Conservation (phyloP, 2,888 invertebrate genomes). For the Meta bourneti region DNA sequence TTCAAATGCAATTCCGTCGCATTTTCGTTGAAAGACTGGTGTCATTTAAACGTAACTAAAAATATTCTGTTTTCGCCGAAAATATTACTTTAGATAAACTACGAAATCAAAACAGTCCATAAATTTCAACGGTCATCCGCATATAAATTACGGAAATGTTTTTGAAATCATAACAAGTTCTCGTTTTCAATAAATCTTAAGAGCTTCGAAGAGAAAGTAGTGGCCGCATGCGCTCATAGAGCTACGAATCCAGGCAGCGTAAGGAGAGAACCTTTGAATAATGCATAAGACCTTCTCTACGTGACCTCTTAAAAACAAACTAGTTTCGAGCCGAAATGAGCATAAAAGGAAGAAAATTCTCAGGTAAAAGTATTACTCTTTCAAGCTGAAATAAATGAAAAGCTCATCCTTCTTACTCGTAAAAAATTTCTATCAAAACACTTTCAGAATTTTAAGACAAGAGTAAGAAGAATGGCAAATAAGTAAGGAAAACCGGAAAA, state of each 20-base stretch:
- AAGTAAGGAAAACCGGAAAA: background rate
- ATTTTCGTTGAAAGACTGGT: too few species aligned
- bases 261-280: slow-evolving; percentile 40
- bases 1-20: too few species aligned
- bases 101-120: background rate
- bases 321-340: slow-evolving; percentile 6
- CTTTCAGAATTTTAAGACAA: slow-evolving; percentile 45
- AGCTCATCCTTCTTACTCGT: slow-evolving; percentile 9
- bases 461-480: background rate
- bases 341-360: slow-evolving; percentile 4
- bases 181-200: slow-evolving; percentile 3
- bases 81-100: too few species aligned
- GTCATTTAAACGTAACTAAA: too few species aligned
- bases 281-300: slow-evolving; percentile 38
- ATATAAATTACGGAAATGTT: background rate
- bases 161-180: background rate
- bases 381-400: slow-evolving; percentile 23
- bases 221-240: background rate
- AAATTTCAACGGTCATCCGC: background rate
- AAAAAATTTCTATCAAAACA: slow-evolving; percentile 13
- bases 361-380: slow-evolving; percentile 4
- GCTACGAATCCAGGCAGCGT: slow-evolving; percentile 17
- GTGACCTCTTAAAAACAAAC: slow-evolving; percentile 58
- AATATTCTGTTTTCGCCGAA: too few species aligned
- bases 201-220: slow-evolving; percentile 13